Base-by-base conservation (phyloP, 2,888 invertebrate genomes). In the Cerastoderma edule region DNA sequence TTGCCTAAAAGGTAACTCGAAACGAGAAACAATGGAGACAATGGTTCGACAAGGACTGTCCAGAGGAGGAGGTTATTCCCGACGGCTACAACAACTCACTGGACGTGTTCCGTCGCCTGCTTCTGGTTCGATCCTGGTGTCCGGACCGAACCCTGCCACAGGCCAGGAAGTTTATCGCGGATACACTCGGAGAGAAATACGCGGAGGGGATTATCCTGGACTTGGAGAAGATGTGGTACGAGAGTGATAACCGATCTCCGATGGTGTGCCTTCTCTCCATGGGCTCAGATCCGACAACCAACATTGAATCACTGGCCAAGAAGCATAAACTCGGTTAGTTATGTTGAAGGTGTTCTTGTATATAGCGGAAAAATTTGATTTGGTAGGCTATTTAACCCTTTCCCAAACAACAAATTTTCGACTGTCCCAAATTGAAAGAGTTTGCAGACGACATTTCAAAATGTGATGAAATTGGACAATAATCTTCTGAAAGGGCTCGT, bases 1-100 rank as follows among this genome's bases (percentile, higher is more conserved):
- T n/a, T n/a, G n/a, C n/a, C n/a, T n/a, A n/a, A 16, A 27, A 63
- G 35, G 63, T 50, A 22, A 60, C 33, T 8, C 81, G 91, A 66
- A 92, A 91, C 82, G 92, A 92, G 84, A 92, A 92, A 76, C 89
- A 89, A 67, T 93, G 93, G 93, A 91, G 86, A 66, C 89, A 90
- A 71, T 93, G 93, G 93, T 93, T 92, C 84, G 93, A 93, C 84
- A 92, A 92, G 72, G 92, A 93, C 48, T 89, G 91, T 27, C 93
- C 93, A 3, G 93, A 93, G 73, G 92, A 92, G 78, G 92, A 92
- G 64, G 78, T 89, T 1, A 92, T 93, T 73, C 93, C 93, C 0
- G 93, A 93, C 75, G 92, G 92, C 46, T 93, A 92, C 87, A 89
- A 91, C 83, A 91, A 89, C 78, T 88, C 91, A 0, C 88, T 93